Evolutionary conservation across 2,888 invertebrate species (phyloP).

Genomic region (Kuschelorhynchus macadamiae): DNA sequence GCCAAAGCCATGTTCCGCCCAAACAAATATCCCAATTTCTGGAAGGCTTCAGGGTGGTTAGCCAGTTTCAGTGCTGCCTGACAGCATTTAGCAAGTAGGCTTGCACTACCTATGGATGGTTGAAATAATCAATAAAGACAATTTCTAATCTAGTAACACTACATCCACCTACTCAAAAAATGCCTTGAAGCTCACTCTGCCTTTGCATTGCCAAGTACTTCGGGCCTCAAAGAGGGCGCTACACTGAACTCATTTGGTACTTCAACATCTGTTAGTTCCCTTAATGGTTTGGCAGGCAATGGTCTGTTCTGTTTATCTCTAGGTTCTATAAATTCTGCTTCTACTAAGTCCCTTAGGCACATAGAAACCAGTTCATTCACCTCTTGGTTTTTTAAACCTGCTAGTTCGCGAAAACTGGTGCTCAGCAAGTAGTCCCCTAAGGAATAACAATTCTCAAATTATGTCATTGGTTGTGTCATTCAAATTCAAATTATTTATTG

Average conservation of each 20-base stretch:
- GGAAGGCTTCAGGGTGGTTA: conserved; percentile 80
- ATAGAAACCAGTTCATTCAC: conserved; percentile 87
- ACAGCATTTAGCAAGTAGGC: conserved; percentile 85
- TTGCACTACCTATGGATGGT: conserved; percentile 59
- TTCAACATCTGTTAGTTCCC: conserved; percentile 49
- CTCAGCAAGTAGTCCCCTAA: conserved; percentile 90
- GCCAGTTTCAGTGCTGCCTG: conserved; percentile 85
- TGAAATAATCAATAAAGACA: no score
- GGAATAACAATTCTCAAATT: background rate
- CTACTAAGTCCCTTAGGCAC: conserved; percentile 87
- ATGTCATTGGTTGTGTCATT: background rate
- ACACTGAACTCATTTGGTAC: conserved; percentile 56
- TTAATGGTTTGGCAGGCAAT: conserved; percentile 77
- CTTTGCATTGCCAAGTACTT: conserved; percentile 74
- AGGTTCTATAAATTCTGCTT: conserved; percentile 89
- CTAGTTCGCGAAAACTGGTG: conserved; percentile 87
- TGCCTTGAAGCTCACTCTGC: conserved; percentile 81
- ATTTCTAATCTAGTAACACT: no score
- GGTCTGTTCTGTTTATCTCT: conserved; percentile 88
- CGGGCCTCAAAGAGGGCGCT: conserved; percentile 48
- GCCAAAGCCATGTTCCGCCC: conserved; percentile 90
- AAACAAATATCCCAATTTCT: conserved; percentile 85
- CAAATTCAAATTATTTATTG: no score
- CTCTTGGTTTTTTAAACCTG: conserved; percentile 84
- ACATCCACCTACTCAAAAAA: conserved; percentile 70